Evolutionary conservation across 2,888 invertebrate species (phyloP).

Genomic region (Napeogenes sylphis): DNA sequence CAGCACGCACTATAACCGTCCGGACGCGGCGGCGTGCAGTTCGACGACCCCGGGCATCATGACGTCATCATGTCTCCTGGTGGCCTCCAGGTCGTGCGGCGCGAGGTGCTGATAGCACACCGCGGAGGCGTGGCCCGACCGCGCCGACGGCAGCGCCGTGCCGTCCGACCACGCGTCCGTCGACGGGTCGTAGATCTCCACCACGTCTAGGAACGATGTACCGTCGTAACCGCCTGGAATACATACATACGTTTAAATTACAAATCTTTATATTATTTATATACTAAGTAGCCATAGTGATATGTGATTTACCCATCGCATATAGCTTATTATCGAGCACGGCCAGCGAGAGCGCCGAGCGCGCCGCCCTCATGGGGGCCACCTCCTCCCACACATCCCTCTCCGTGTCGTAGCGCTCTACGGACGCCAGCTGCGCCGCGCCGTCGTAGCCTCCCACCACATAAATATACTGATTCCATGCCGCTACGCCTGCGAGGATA

Average conservation of each 20-base stretch:
- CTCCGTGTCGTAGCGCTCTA: slow-evolving; percentile 92
- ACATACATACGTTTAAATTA: not conserved
- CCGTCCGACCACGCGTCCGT: slow-evolving; percentile 87
- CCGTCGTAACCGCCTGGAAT: slow-evolving; percentile 92
- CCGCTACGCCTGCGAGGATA: slow-evolving; percentile 82
- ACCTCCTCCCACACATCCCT: slow-evolving; percentile 87
- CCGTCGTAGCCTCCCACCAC: slow-evolving; percentile 98
- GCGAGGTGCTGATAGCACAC: slow-evolving; percentile 89
- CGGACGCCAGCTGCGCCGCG: slow-evolving; percentile 85
- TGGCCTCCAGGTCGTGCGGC: slow-evolving; percentile 51
- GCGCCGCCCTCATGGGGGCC: slow-evolving; percentile 85
- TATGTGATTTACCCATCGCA: slow-evolving; percentile 83
- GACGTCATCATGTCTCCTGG: slow-evolving; percentile 32
- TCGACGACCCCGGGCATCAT: slow-evolving; percentile 10
- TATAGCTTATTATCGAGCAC: slow-evolving; percentile 91
- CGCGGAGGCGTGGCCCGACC: slow-evolving; percentile 95
- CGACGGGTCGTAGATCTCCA: slow-evolving; percentile 91
- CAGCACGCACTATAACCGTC: no score
- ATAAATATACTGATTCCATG: slow-evolving; percentile 90
- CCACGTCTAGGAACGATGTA: slow-evolving; percentile 87
- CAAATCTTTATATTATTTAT: not conserved
- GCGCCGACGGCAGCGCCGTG: slow-evolving; percentile 86
- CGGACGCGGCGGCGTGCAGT: no score
- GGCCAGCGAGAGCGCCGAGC: slow-evolving; percentile 92
- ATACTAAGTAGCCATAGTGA: no score